Evolutionary conservation across 1,140 invertebrate species (phyloP), one percentile per base, ranked within the genome.

Genomic region (Meteorus sp.): DNA sequence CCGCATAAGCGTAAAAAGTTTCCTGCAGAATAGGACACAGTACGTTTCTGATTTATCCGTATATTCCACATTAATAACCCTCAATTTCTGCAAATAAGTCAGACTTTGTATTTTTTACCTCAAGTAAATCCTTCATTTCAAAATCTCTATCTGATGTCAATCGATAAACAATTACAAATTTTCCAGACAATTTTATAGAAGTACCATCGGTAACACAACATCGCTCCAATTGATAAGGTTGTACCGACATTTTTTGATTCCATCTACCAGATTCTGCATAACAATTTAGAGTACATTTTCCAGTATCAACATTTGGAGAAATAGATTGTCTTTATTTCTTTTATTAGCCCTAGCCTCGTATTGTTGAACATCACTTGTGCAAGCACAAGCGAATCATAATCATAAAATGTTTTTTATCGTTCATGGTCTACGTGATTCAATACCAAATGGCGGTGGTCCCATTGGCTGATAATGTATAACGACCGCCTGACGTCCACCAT

Each of bases 161-260:
- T 50, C 83, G 79, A 65, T 85, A 85, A 11, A 83, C 79, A 29
- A 84, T 78, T 11, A 85, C 74, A 56, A 78, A 81, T 71, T 75
- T 78, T n/a, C 81, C 82, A 22, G 67, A 70, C n/a, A 85, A 67
- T 56, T 71, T 64, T 11, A 80, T 72, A 2, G 64, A 72, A n/a
- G 68, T 69, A 29, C 83, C 83, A 63, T 81, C 76, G 1, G 80
- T 78, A 3, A 85, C 70, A 31, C 81, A 79, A 3, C 83, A 72
- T 56, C 83, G 72, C 61, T 80, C 75, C 3, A 84, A 67, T 22
- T 68, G 63, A n/a, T 71, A 56, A 51, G 75, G 76, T 57, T 77
- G 67, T 0, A 66, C 56, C 7, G 13, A 15, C 8, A 15, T 3
- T 15, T 69, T 64, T 7, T 76, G 57, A 19, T 68, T 69, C 70